Percentiles rank a stretch among this genome's conserved stretches.
These are phyloP conservation scores for Caenorhabditis sulstoni DNA, from an alignment of 2,888 invertebrate genomes.

Conservation along the genomic window DNA sequence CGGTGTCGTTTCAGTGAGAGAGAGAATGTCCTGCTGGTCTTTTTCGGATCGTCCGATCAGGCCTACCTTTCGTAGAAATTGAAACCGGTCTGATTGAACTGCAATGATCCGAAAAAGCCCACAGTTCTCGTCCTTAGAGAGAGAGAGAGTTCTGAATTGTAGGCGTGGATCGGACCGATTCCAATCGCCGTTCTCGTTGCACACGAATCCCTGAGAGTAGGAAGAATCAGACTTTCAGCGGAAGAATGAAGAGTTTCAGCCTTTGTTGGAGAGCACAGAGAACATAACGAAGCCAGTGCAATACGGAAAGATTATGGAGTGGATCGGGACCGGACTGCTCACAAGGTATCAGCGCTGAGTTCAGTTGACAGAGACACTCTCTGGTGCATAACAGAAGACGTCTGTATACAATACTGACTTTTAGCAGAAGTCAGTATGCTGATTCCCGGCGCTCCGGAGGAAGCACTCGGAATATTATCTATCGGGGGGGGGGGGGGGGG, in stretches of 20 bases:
- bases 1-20: constrained; percentile 27
- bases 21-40: too few species aligned
- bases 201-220: constrained; percentile 43
- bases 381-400: too few species aligned
- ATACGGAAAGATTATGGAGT: constrained; percentile 81
- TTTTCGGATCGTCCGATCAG: too few species aligned
- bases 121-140: too few species aligned
- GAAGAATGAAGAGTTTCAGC: constrained; percentile 18
- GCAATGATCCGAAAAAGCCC: background rate
- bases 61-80: too few species aligned
- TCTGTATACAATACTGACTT: too few species aligned
- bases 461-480: too few species aligned
- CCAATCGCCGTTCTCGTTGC: constrained; percentile 43
- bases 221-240: background rate
- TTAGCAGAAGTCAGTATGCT: too few species aligned
- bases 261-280: constrained; percentile 57
- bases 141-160: background rate
- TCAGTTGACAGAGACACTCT: too few species aligned
- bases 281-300: constrained; percentile 81
- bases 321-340: constrained; percentile 83
- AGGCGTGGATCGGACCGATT: constrained; percentile 58
- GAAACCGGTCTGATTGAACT: too few species aligned
- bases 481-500: too few species aligned
- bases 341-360: constrained; percentile 74
- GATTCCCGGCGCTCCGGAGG: too few species aligned